phyloP scores from a whole-genome alignment of 2,888 invertebrate species.

The Caenorhabditis wallacei region DNA sequence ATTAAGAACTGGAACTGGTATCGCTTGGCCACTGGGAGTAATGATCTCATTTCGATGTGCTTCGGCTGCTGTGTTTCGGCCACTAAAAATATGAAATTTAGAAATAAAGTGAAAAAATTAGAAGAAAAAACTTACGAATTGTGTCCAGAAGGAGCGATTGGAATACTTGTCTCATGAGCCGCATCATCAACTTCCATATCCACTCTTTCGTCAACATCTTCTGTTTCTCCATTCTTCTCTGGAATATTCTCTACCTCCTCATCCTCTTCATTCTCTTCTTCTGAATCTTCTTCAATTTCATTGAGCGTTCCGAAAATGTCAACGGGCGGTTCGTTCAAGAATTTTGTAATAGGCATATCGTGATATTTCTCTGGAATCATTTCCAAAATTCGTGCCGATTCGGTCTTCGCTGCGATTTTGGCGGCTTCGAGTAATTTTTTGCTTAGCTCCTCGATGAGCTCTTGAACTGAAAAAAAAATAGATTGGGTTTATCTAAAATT shows the following conservation, averaged over 20 bases:
- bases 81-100: slow-evolving; percentile 20
- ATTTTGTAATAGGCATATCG: slow-evolving; percentile 21
- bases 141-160: slow-evolving; percentile 36
- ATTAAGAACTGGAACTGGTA: slow-evolving; percentile 35
- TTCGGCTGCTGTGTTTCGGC: slow-evolving; percentile 42
- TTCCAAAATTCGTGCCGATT: slow-evolving; percentile 3
- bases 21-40: slow-evolving; percentile 38
- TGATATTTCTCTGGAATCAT: slow-evolving; percentile 27
- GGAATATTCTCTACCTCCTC: neutral
- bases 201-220: slow-evolving; percentile 8
- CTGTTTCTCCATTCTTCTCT: neutral
- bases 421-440: neutral
- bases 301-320: slow-evolving; percentile 6
- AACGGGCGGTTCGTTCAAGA: slow-evolving; percentile 16
- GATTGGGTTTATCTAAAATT: neutral
- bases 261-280: neutral
- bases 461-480: neutral
- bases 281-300: neutral
- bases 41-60: slow-evolving; percentile 29
- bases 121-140: slow-evolving; percentile 40
- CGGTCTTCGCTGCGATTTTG: neutral
- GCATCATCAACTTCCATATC: slow-evolving; percentile 48
- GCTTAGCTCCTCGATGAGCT: neutral
- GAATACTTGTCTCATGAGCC: slow-evolving; percentile 57
- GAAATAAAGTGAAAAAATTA: neutral